A percentile compares a stretch with the other conserved stretches of the same genome.
phyloP scores from a whole-genome alignment of 2,113 vertebrate genomes.

The Paracanthobrama guichenoti region DNA sequence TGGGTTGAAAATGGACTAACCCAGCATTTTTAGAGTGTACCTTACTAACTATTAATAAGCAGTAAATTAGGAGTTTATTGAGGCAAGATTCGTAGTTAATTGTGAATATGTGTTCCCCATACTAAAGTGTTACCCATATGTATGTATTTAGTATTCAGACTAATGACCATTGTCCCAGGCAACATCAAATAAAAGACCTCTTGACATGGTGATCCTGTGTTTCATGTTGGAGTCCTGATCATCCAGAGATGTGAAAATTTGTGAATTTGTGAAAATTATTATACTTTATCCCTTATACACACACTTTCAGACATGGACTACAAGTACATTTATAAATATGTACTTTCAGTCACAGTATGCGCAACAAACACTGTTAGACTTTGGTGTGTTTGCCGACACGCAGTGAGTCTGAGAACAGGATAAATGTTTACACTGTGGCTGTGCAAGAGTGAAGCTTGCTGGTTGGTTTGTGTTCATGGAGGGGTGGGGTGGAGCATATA shows the following conservation, averaged over 20 bases:
- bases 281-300: neutral
- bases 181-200: neutral
- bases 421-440: constrained; percentile 44
- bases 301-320: neutral
- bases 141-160: neutral
- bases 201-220: neutral
- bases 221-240: neutral
- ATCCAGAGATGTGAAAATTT: neutral
- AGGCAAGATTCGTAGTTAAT: no score
- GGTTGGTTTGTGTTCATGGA: constrained; percentile 42
- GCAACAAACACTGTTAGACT: constrained; percentile 28
- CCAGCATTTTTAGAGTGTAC: no score
- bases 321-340: constrained; percentile 3
- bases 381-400: constrained; percentile 19
- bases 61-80: no score
- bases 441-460: constrained; percentile 39
- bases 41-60: no score
- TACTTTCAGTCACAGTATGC: constrained; percentile 24
- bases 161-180: neutral
- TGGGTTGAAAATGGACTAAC: no score
- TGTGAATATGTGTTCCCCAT: no score
- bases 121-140: no score
- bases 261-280: neutral
- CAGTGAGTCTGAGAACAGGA: constrained; percentile 21
- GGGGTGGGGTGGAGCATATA: constrained; percentile 40